Conservation (phyloP, 2,113 vertebrate species). For the Formicarius rufipectus region DNA sequence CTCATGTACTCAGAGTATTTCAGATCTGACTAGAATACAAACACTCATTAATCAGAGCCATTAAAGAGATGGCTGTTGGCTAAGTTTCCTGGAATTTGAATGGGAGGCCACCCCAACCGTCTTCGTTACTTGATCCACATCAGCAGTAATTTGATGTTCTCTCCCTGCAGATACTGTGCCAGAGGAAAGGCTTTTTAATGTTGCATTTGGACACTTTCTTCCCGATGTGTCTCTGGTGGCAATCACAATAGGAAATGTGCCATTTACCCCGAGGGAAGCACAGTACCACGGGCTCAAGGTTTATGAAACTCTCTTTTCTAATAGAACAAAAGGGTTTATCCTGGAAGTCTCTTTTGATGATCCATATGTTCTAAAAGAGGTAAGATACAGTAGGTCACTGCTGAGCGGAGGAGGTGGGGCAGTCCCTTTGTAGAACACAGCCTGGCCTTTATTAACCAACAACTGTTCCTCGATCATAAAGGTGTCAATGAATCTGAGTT, state of each 20-base stretch:
- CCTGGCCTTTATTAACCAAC: not conserved
- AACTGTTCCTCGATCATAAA: not conserved
- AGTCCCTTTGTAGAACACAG: not conserved
- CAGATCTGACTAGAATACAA: conserved; percentile 60
- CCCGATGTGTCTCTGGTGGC: conserved; percentile 75
- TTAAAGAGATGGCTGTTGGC: conserved; percentile 55
- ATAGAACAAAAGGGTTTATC: conserved; percentile 70
- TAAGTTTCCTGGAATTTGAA: conserved; percentile 49
- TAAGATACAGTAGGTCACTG: conserved; percentile 11
- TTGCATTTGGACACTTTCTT: conserved; percentile 74
- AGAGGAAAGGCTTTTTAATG: conserved; percentile 70
- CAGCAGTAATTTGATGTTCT: conserved; percentile 39
- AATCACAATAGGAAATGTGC: conserved; percentile 64
- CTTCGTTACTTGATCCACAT: conserved; percentile 4
- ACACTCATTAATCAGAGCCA: conserved; percentile 64
- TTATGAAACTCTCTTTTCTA: conserved; percentile 66
- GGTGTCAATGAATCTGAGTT: not conserved
- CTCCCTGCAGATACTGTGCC: conserved; percentile 70
- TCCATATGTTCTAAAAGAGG: conserved; percentile 60
- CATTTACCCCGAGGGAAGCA: conserved; percentile 66
- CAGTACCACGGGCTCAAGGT: conserved; percentile 64
- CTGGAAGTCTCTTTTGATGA: conserved; percentile 80
- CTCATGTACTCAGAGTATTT: conserved; percentile 24
- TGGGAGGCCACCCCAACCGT: conserved; percentile 28
- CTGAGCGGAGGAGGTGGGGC: not conserved